phyloP scores from a whole-genome alignment of 1,140 invertebrate genomes.

The Scaptodrosophila lebanonensis region DNA sequence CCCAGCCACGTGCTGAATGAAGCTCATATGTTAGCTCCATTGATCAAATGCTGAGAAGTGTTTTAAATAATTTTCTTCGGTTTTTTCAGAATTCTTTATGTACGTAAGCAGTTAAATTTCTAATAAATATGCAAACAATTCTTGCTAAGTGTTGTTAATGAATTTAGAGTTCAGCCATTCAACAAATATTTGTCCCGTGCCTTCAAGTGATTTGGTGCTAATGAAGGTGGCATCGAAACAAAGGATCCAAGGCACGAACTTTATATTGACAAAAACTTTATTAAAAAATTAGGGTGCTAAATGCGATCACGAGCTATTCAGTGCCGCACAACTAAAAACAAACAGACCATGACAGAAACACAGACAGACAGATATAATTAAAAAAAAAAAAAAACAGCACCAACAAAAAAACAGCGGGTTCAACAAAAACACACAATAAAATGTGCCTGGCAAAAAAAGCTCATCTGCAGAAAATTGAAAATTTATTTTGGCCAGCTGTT shows the following conservation, averaged over 20 bases:
- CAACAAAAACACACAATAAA: neutral
- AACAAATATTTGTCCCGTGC: neutral
- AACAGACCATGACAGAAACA: conserved; percentile 1
- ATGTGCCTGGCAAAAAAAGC: neutral
- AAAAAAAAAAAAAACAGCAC: too few species aligned
- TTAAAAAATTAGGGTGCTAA: conserved; percentile 28
- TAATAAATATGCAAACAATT: conserved; percentile 50
- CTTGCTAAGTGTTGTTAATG: conserved; percentile 50
- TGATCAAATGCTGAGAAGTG: too few species aligned
- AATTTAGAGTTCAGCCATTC: conserved; percentile 37
- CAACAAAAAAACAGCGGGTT: too few species aligned
- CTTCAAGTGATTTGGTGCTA: conserved; percentile 17
- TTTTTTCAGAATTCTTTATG: conserved; percentile 19
- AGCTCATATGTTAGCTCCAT: too few species aligned
- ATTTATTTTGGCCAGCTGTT: too few species aligned
- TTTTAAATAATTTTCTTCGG: conserved; percentile 3
- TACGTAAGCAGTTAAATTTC: conserved; percentile 23
- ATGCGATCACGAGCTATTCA: conserved; percentile 42
- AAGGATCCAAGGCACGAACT: conserved; percentile 36
- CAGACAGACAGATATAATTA: too few species aligned
- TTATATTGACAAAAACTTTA: conserved; percentile 3
- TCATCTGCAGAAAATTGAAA: neutral
- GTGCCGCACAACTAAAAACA: neutral
- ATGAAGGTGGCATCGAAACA: conserved; percentile 29
- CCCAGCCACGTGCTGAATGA: conserved; percentile 38